Evolutionary conservation across 2,113 vertebrate genomes (phyloP).

Genomic region (Phocoena phocoena): DNA sequence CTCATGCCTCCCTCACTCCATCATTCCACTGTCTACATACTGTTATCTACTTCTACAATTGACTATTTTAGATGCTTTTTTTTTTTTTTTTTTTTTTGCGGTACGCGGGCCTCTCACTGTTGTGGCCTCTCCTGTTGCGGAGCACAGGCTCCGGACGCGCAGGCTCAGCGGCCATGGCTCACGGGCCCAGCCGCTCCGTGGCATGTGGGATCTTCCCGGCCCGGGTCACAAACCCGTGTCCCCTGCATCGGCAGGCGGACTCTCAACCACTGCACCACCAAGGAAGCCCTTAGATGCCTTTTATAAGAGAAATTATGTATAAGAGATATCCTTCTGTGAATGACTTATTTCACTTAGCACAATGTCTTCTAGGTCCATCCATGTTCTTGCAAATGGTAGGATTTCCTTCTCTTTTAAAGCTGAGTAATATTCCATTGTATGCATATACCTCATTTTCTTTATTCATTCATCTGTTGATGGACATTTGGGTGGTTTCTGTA

Average conservation of each 20-base stretch:
- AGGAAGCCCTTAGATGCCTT: background rate
- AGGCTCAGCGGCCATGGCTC: no score
- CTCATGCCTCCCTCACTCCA: background rate
- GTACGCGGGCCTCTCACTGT: no score
- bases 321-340: background rate
- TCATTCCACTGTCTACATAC: background rate
- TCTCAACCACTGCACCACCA: no score
- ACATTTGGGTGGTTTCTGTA: background rate
- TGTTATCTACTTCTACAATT: background rate
- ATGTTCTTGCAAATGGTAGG: background rate
- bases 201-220: no score
- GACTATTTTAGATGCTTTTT: background rate
- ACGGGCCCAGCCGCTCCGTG: no score
- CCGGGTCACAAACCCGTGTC: no score
- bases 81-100: no score
- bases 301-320: background rate
- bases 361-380: background rate
- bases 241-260: no score
- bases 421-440: background rate
- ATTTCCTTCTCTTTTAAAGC: background rate
- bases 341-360: background rate
- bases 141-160: no score
- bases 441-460: background rate
- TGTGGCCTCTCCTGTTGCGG: no score
- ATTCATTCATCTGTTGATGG: background rate